Percentiles rank a stretch among this genome's conserved stretches.
These are phyloP conservation scores for Heliconius himera DNA, from an alignment of 1,140 invertebrate genomes.

Conservation along the genomic window DNA sequence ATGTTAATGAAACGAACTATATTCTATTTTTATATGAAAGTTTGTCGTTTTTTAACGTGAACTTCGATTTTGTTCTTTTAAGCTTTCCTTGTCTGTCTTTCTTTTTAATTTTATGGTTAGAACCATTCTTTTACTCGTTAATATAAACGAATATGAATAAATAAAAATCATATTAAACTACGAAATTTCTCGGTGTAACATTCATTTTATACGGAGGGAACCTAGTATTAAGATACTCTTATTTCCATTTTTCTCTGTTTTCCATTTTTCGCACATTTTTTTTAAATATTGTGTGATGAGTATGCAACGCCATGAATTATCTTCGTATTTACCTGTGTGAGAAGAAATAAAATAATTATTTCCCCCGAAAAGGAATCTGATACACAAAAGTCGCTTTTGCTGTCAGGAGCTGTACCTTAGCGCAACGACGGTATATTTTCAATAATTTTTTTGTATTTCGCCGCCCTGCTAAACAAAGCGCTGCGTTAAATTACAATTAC, in stretches of 20 bases:
- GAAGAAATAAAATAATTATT: too few relatives aligned
- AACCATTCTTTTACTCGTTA: too few relatives aligned
- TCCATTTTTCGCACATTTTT: neutral
- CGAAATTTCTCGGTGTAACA: too few relatives aligned
- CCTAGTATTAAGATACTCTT: neutral
- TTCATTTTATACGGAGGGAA: too few relatives aligned
- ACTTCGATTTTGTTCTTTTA: slow-evolving; percentile 1
- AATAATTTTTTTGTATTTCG: too few relatives aligned
- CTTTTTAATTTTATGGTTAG: neutral
- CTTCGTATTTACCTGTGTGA: too few relatives aligned
- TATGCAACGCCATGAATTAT: neutral
- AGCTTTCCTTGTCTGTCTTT: neutral
- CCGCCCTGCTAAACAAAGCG: too few relatives aligned
- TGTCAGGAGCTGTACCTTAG: too few relatives aligned
- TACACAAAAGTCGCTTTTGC: too few relatives aligned
- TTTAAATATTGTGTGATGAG: neutral
- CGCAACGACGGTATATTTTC: too few relatives aligned
- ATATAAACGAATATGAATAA: neutral
- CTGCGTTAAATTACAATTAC: too few relatives aligned
- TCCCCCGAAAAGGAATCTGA: too few relatives aligned
- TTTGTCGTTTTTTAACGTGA: neutral
- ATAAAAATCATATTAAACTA: neutral
- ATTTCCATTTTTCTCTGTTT: neutral
- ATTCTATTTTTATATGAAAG: slow-evolving; percentile 13
- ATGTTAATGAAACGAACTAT: slow-evolving; percentile 13